phyloP scores from a whole-genome alignment of 2,888 invertebrate species.

The Cantharis flavilabris region DNA sequence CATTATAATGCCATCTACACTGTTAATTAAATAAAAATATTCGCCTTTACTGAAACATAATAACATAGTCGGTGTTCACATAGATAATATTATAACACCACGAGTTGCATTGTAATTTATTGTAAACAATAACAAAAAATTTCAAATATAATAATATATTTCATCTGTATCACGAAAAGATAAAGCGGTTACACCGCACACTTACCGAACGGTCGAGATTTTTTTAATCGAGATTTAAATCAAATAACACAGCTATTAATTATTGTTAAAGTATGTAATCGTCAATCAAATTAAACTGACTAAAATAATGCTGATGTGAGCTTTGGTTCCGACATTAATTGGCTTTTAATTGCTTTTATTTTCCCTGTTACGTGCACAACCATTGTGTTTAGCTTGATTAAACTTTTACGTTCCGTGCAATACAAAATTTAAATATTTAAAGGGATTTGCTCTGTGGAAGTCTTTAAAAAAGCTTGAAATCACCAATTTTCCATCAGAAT shows the following conservation, averaged over 20 bases:
- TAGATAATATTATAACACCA: background rate
- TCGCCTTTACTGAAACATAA: background rate
- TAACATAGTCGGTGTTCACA: background rate
- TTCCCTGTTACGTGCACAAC: background rate
- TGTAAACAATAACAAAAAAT: background rate
- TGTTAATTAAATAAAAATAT: background rate
- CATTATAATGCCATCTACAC: background rate
- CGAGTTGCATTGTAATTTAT: background rate
- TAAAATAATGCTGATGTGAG: background rate
- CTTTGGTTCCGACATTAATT: conserved; percentile 1
- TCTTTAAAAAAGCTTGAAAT: too few species aligned
- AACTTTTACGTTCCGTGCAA: background rate
- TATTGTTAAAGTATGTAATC: background rate
- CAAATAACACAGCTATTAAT: background rate
- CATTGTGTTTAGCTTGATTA: background rate
- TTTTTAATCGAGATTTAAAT: background rate
- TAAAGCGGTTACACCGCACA: too few species aligned
- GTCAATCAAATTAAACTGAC: background rate
- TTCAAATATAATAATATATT: too few species aligned
- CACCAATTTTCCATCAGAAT: too few species aligned
- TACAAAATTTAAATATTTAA: background rate
- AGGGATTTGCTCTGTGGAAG: background rate
- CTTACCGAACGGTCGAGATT: too few species aligned
- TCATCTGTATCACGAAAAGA: too few species aligned
- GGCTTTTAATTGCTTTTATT: conserved; percentile 7